phyloP scores from a whole-genome alignment of 2,113 vertebrate species.

The Romanogobio albipinnatus region DNA sequence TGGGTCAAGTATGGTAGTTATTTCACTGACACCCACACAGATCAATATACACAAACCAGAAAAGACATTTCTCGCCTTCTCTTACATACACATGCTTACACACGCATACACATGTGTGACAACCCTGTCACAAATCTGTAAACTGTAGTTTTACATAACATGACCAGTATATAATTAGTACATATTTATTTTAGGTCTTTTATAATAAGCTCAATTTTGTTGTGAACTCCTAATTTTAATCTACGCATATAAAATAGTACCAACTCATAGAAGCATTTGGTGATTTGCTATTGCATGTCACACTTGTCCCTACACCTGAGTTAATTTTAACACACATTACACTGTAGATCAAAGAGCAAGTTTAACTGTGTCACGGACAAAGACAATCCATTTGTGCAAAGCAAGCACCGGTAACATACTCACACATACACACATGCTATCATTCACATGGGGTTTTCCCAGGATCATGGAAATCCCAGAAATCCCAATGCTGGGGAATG shows the following conservation, averaged over 20 bases:
- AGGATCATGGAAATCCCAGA: not conserved
- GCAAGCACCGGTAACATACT: not conserved
- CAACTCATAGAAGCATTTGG: not conserved
- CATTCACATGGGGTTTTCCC: not conserved
- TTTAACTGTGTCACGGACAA: not conserved
- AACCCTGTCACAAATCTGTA: not conserved
- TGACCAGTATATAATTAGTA: not conserved
- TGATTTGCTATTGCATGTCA: not conserved
- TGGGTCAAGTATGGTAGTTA: conserved; percentile 64
- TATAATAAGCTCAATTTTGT: not conserved
- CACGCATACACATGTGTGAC: not conserved
- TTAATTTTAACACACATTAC: not conserved
- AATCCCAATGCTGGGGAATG: not conserved
- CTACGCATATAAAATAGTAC: not conserved
- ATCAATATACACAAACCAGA: conserved; percentile 49
- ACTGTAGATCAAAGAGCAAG: not conserved
- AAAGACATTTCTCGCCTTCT: not conserved
- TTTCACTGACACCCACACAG: conserved; percentile 64
- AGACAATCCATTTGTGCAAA: not conserved
- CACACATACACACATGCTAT: not conserved
- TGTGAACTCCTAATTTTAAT: not conserved
- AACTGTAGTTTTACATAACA: not conserved
- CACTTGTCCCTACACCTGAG: too few species aligned
- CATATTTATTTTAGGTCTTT: not conserved
- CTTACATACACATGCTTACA: not conserved